Evolutionary conservation across 2,888 invertebrate genomes (phyloP).

Genomic region (Dendrolimus pini): DNA sequence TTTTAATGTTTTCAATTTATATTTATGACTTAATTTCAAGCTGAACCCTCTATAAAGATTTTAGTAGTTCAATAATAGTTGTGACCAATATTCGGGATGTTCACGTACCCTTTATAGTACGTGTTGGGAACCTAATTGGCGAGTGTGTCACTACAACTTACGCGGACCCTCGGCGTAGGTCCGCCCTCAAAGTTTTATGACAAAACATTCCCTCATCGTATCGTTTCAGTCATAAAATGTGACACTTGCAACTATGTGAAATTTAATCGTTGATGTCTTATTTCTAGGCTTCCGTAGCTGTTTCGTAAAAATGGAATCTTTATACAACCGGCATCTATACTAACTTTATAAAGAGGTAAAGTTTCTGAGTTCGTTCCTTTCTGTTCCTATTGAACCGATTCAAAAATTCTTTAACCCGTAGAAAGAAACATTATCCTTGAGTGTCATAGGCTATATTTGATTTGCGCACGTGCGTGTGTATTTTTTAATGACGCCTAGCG

Average conservation of each 20-base stretch:
- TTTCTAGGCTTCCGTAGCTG: too few relatives aligned
- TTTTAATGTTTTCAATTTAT: not conserved
- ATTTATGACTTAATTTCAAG: not conserved
- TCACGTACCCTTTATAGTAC: not conserved
- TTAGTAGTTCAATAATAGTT: not conserved
- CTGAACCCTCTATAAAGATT: not conserved
- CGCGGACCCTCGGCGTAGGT: not conserved
- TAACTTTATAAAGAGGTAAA: too few relatives aligned
- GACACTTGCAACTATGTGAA: not conserved
- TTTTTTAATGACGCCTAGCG: too few relatives aligned
- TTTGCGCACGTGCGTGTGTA: too few relatives aligned
- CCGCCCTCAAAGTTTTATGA: conserved; percentile 21
- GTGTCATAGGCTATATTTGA: too few relatives aligned
- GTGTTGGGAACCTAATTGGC: not conserved
- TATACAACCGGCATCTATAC: too few relatives aligned
- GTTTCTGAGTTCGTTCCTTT: too few relatives aligned
- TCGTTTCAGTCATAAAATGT: conserved; percentile 1
- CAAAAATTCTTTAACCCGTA: too few relatives aligned
- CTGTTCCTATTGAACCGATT: too few relatives aligned
- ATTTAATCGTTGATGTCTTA: not conserved
- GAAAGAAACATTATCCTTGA: too few relatives aligned
- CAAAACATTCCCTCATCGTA: conserved; percentile 11
- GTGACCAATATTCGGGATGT: not conserved
- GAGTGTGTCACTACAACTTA: not conserved
- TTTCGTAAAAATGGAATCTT: too few relatives aligned